A percentile compares a stretch with the other conserved stretches of the same genome.
Conservation (phyloP, 1,140 invertebrate genomes). For the Zaprionus taronus region DNA sequence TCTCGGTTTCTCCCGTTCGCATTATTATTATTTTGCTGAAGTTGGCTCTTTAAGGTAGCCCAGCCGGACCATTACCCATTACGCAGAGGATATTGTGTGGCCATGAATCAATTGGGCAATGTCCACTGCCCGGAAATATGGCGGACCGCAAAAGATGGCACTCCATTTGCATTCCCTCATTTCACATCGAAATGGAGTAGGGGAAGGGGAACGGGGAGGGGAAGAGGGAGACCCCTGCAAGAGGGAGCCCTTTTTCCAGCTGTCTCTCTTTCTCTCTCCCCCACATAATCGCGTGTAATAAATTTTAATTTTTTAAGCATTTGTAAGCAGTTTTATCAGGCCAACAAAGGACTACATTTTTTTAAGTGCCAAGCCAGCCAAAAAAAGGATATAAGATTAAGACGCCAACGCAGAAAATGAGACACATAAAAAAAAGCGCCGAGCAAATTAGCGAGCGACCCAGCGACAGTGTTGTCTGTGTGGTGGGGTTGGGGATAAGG, state of each 20-base stretch:
- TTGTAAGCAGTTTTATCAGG: slow-evolving; percentile 81
- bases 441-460: slow-evolving; percentile 77
- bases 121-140: slow-evolving; percentile 79
- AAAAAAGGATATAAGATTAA: slow-evolving; percentile 83
- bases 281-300: slow-evolving; percentile 76
- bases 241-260: background rate
- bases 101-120: slow-evolving; percentile 80
- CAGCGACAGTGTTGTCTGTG: background rate
- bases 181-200: background rate
- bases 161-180: slow-evolving; percentile 66
- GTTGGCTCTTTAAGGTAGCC: slow-evolving; percentile 72
- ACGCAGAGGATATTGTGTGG: slow-evolving; percentile 79
- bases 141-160: slow-evolving; percentile 67
- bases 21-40: slow-evolving; percentile 76
- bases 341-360: slow-evolving; percentile 75
- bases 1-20: background rate
- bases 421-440: slow-evolving; percentile 74
- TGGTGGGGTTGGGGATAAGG: slow-evolving; percentile 9
- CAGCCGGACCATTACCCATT: slow-evolving; percentile 57
- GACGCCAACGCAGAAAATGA: slow-evolving; percentile 60
- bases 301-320: slow-evolving; percentile 84
- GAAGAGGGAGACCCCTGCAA: background rate
- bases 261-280: background rate
- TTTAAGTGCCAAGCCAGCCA: slow-evolving; percentile 75
- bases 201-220: background rate